A percentile compares a stretch with the other conserved stretches of the same genome.
Evolutionary conservation across 2,797 vertebrate genomes (phyloP).

Genomic region (Margarornis squamiger): DNA sequence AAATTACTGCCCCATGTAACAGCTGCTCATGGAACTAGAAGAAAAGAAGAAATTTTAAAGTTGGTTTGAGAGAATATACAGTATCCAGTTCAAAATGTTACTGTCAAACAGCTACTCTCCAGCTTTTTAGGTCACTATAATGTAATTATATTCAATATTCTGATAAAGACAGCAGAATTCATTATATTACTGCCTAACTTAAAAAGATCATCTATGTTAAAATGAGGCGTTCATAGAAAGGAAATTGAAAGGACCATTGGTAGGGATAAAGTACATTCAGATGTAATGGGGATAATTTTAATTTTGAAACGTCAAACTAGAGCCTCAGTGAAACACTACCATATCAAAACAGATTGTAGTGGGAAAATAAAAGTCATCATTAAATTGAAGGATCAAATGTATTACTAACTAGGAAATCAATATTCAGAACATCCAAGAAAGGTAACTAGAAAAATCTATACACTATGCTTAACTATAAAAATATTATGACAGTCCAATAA

Average conservation of each 20-base stretch:
- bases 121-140: neutral
- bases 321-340: neutral
- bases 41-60: neutral
- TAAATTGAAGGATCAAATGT: neutral
- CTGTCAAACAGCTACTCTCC: neutral
- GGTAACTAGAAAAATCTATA: neutral
- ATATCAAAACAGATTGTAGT: neutral
- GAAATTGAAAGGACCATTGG: neutral
- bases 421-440: neutral
- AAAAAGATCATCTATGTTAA: neutral
- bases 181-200: neutral
- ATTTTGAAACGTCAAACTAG: neutral
- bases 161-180: neutral
- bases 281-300: neutral
- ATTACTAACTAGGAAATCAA: neutral
- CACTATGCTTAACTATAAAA: neutral
- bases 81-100: neutral
- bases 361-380: neutral
- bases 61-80: neutral
- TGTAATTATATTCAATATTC: slow-evolving; percentile 5
- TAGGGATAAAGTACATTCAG: neutral
- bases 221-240: neutral
- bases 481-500: neutral
- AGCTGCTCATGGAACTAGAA: neutral
- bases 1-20: neutral